Base-by-base conservation (phyloP, 2,797 vertebrate species). In the Ambastaia sidthimunki region DNA sequence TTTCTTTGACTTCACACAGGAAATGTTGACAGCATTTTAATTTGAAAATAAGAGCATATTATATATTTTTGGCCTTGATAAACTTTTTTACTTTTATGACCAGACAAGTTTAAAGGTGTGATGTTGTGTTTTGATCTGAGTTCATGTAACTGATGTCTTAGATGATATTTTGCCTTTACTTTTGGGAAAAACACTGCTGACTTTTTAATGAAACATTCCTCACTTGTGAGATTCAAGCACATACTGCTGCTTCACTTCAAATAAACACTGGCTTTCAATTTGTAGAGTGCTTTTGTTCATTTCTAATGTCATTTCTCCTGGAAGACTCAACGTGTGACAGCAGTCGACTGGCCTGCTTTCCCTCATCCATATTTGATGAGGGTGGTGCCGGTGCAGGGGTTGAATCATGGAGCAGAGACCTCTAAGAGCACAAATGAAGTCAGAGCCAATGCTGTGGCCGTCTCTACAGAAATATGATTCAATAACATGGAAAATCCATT, bases 281-380 rank as follows among this genome's bases (percentile, higher is more conserved):
- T 62, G 25, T 37, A n/a, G 13, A 4, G 18, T 16, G 75, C 5
- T 3, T 57, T 77, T 69, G 21, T 68, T 70, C 41, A 28, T 34
- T 44, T 34, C 7, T 76, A 60, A 60, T 70, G 1, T 21, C n/a
- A 76, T 44, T 3, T 76, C 16, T 25, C 23, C 21, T 68, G 55
- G 50, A 57, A 44, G 50, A 28, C 50, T 57, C 3, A 13, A 57
- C 23, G 19, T 19, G 34, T 41, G 52, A 57, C 21, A 23, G 34
- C 50, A 62, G n/a, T 48, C 48, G 21, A 69, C 44, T 54, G 52
- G 74, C 78, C 73, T 74, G 41, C 54, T 74, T 63, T 68, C 54
- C 41, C 28, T 80, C 82, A 80, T 85, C 59, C 59, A 82, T 86
- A 74, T 82, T 84, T 82, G 80, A 83, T 83, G 73, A 80, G 47